Percentiles rank a stretch among this genome's conserved stretches.
phyloP scores from a whole-genome alignment of 2,888 invertebrate genomes.

The Scaptodrosophila latifasciaeformis region DNA sequence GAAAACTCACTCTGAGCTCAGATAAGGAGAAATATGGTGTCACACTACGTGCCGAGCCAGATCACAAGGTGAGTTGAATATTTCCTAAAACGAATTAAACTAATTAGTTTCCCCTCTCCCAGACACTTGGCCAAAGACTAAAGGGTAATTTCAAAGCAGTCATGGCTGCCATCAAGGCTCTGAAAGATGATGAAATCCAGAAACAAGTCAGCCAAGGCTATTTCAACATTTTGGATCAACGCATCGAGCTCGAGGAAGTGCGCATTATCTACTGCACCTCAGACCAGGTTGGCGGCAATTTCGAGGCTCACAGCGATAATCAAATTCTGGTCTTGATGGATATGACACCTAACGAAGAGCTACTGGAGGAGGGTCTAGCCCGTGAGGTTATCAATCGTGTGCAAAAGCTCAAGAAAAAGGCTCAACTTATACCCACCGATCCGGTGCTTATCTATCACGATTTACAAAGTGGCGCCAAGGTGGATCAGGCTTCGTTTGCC shows the following conservation, averaged over 20 bases:
- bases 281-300: slow-evolving; percentile 78
- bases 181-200: slow-evolving; percentile 87
- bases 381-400: slow-evolving; percentile 97
- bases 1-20: slow-evolving; percentile 86
- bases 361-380: slow-evolving; percentile 95
- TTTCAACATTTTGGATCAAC: slow-evolving; percentile 85
- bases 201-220: slow-evolving; percentile 82
- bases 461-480: slow-evolving; percentile 72
- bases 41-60: slow-evolving; percentile 92
- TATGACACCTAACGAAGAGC: slow-evolving; percentile 89
- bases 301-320: slow-evolving; percentile 93
- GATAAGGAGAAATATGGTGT: slow-evolving; percentile 96
- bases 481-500: slow-evolving; percentile 33
- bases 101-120: no score
- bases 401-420: slow-evolving; percentile 97
- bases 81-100: not conserved
- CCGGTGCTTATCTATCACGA: slow-evolving; percentile 87
- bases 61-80: slow-evolving; percentile 81
- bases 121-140: slow-evolving; percentile 84
- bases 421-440: slow-evolving; percentile 92
- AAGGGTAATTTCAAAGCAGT: slow-evolving; percentile 94
- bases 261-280: slow-evolving; percentile 80
- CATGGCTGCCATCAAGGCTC: slow-evolving; percentile 85
- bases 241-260: slow-evolving; percentile 85
- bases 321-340: slow-evolving; percentile 93